These are phyloP conservation scores for Astropecten irregularis DNA, from an alignment of 53 echinoderm and acorn worm species.

Conservation along the genomic window DNA sequence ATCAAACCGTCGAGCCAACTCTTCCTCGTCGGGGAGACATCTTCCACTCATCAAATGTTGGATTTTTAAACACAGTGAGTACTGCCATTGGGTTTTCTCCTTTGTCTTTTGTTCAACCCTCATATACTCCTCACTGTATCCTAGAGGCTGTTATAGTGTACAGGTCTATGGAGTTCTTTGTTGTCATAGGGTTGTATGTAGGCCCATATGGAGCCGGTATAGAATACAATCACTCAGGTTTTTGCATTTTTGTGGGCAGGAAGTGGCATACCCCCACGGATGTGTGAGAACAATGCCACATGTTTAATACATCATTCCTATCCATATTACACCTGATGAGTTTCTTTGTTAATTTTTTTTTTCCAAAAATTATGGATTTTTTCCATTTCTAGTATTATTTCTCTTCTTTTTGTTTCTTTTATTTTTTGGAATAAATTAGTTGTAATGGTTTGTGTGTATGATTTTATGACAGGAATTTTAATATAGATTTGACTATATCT, in stretches of 20 bases:
- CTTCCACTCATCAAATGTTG: too few relatives aligned
- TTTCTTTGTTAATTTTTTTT: too few relatives aligned
- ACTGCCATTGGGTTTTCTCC: not conserved
- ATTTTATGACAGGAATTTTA: too few relatives aligned
- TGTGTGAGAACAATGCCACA: conserved; percentile 2
- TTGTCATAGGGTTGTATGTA: not conserved
- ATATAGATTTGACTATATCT: too few relatives aligned
- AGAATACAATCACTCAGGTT: not conserved
- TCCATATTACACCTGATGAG: too few relatives aligned
- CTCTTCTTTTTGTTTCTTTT: too few relatives aligned
- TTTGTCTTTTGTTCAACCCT: not conserved
- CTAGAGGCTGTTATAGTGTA: not conserved
- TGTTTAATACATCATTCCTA: too few relatives aligned
- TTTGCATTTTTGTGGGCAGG: not conserved
- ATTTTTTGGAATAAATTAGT: too few relatives aligned
- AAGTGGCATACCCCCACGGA: not conserved
- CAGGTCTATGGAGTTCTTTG: conserved; percentile 7
- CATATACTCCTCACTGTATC: too few relatives aligned
- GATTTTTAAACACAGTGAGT: not conserved
- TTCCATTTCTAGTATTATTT: too few relatives aligned
- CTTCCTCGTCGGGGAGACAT: not conserved
- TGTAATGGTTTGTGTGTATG: too few relatives aligned
- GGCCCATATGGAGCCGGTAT: not conserved
- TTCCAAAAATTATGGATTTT: too few relatives aligned
- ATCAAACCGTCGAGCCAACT: not conserved